Evolutionary conservation across 2,888 invertebrate genomes (phyloP), one percentile per base, ranked within the genome.

Genomic region (Steinernema scapterisci): DNA sequence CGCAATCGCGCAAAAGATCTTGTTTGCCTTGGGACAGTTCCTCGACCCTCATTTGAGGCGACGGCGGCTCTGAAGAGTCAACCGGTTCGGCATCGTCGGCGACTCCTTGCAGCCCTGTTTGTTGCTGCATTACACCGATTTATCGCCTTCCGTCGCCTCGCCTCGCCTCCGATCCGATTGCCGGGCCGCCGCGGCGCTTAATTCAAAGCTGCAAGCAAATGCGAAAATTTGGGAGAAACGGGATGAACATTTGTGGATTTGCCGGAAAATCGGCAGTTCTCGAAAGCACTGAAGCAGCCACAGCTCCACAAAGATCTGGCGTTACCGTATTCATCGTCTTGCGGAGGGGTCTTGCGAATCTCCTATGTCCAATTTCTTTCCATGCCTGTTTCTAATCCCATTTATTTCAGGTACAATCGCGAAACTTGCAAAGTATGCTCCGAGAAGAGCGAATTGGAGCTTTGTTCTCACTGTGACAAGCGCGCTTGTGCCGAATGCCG

Each of bases 401-500:
- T 38, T 27, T 11, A n/a, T 71, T 79, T 52, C 76, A 87, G 87
- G 72, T 88, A 87, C 78, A 88, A 87, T 75, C 75, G 87, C 79
- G 88, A 87, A 73, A 75, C 87, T 43, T 88, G 88, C 77, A 83
- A 84, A 52, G 83, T 88, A 1, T 88, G 88, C 76, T 87, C 88
- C 73, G 87, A 88, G 75, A 88, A 88, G 76, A 85, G 87, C 6
- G 86, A 88, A 76, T 84, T 88, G 46, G 84, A 84, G 25, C 90
- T 92, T 71, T 99, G 97, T 89, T 92, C 93, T 31, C 97, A 99
- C 89, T 99, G 99, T 90, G 95, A 97, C 87, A 95, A 96, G 54
- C 79, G 73, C 90, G 93, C 97, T 79, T 99, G 97, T 89, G 92
- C 93, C 82, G 95, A 95, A 88, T 99, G 99, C 90, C 95, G 95